Evolutionary conservation across 2,797 vertebrate species (phyloP).

Genomic region (Mastacembelus armatus): DNA sequence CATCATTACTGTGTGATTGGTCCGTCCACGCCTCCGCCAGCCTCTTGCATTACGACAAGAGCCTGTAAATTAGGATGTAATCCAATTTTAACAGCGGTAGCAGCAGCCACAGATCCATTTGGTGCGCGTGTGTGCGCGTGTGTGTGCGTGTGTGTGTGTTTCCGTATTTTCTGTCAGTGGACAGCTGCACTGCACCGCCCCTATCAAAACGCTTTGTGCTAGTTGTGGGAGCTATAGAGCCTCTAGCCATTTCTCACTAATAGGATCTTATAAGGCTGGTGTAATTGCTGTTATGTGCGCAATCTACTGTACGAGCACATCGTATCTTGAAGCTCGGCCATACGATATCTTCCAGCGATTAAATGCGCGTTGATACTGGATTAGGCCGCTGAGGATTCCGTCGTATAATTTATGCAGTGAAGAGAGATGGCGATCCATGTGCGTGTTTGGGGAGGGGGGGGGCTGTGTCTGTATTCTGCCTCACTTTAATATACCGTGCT

Average conservation of each 20-base stretch:
- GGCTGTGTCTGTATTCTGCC: constrained; percentile 65
- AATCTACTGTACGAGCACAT: constrained; percentile 68
- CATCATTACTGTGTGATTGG: constrained; percentile 98
- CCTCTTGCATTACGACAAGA: constrained; percentile 87
- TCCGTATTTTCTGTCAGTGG: constrained; percentile 76
- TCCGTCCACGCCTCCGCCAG: constrained; percentile 92
- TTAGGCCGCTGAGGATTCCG: constrained; percentile 70
- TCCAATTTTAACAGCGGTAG: constrained; percentile 92
- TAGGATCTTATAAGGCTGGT: constrained; percentile 70
- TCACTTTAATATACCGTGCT: constrained; percentile 71
- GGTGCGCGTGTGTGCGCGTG: too few species aligned
- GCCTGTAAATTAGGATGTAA: constrained; percentile 97
- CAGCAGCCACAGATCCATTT: constrained; percentile 70
- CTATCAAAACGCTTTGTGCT: constrained; percentile 77
- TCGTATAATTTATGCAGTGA: constrained; percentile 21
- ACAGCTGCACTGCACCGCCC: constrained; percentile 94
- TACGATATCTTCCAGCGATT: constrained; percentile 61
- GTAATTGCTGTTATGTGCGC: constrained; percentile 75
- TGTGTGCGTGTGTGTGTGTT: constrained; percentile 16
- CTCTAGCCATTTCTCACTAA: constrained; percentile 72
- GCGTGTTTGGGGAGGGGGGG: constrained; percentile 50
- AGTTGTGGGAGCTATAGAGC: constrained; percentile 61
- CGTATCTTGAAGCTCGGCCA: constrained; percentile 67
- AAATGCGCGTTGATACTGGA: constrained; percentile 70
- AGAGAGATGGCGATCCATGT: constrained; percentile 54